These are phyloP conservation scores for Pogonophryne albipinna DNA, from an alignment of 2,797 vertebrate species.

Conservation along the genomic window DNA sequence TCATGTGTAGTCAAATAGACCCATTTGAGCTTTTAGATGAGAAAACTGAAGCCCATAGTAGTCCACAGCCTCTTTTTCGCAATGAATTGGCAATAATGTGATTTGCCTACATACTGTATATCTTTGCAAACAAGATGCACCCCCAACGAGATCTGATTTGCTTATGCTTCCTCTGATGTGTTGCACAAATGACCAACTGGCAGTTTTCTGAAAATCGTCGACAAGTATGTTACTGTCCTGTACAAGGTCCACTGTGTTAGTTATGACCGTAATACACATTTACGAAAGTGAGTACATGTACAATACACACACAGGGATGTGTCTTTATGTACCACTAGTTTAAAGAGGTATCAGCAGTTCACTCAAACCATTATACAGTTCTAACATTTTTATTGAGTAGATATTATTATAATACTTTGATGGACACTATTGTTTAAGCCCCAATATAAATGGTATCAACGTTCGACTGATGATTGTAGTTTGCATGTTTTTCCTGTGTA, in stretches of 20 bases:
- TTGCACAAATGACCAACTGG: not conserved
- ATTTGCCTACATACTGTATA: not conserved
- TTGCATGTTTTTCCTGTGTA: not conserved
- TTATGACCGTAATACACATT: not conserved
- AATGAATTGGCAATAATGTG: no score
- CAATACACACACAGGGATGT: not conserved
- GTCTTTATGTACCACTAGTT: conserved; percentile 2
- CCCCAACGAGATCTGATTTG: not conserved
- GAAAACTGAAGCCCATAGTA: no score
- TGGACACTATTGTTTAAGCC: conserved; percentile 1
- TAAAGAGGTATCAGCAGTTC: not conserved
- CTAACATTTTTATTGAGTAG: not conserved
- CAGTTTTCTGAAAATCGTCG: no score
- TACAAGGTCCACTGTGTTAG: not conserved
- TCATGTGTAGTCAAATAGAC: no score
- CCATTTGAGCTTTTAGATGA: no score
- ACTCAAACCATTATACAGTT: not conserved
- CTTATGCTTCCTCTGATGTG: not conserved
- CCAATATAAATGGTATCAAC: not conserved
- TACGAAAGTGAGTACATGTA: not conserved
- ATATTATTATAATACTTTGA: not conserved
- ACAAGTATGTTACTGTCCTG: not conserved
- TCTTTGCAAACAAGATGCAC: not conserved
- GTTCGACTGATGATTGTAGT: not conserved
- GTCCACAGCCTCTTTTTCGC: no score